Conservation (phyloP, 2,113 vertebrate species). For the Cinclus cinclus region DNA sequence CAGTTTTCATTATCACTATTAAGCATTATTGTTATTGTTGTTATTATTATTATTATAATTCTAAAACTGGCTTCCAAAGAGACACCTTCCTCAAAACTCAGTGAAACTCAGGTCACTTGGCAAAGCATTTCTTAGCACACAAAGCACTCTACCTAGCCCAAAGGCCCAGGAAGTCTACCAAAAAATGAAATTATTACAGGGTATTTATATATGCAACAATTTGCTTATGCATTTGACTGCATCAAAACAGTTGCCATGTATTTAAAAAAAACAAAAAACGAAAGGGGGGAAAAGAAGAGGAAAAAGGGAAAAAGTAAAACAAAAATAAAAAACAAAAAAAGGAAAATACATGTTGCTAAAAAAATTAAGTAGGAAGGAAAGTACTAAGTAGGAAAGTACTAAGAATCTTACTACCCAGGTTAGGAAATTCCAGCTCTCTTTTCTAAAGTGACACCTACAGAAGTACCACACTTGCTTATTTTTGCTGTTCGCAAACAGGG, state of each 20-base stretch:
- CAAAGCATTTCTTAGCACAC: not conserved
- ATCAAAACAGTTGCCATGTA: not conserved
- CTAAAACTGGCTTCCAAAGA: not conserved
- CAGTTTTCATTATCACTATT: not conserved
- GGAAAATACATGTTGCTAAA: not conserved
- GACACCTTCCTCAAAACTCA: not conserved
- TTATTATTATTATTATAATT: not conserved
- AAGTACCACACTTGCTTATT: not conserved
- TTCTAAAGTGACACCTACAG: not conserved
- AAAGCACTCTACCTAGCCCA: not conserved
- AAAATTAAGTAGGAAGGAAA: not conserved
- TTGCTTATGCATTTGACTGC: not conserved
- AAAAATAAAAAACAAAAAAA: too few relatives aligned
- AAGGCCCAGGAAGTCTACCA: not conserved
- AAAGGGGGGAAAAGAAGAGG: not conserved
- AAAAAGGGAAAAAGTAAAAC: fast-evolving
- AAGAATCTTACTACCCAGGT: not conserved
- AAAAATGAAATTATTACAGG: not conserved
- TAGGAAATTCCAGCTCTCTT: not conserved
- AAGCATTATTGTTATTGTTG: too few relatives aligned
- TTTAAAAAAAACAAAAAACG: not conserved
- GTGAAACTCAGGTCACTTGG: not conserved
- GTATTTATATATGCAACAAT: not conserved
- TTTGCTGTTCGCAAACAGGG: not conserved
- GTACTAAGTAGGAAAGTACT: not conserved